Evolutionary conservation across 1,140 invertebrate genomes (phyloP), one percentile per base, ranked within the genome.

Genomic region (Ctenoplectra terminalis): DNA sequence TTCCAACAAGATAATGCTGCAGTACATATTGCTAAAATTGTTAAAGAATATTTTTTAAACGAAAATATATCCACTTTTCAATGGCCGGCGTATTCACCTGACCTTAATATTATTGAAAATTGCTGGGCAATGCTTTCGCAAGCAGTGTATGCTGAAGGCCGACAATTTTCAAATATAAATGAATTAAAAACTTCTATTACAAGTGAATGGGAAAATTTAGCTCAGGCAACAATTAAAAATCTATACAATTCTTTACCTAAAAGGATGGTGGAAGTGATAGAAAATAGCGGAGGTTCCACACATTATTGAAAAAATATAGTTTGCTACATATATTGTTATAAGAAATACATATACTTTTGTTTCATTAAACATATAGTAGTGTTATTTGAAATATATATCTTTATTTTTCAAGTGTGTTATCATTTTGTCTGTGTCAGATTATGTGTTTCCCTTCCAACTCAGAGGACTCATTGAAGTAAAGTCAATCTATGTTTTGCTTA

Each of bases 101-200:
- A 34, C 50, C 6, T 70, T 4, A 70, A 54, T 54, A 37, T 54
- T 0, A 70, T 54, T 13, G 29, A 70, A 13, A 69, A 54, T n/a
- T 52, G 31, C 9, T 69, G 66, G 29, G 31, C 5, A 31, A 20
- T 50, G 17, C 29, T 66, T 3, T 46, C 63, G 3, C 23, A 17
- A 66, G 63, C 43, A 46, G 43, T 66, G n/a, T 66, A 66, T 66
- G 5, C 40, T 29, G n/a, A 48, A 66, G 40, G 11, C 40, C n/a
- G n/a, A 48, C 26, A 48, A 66, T 66, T 66, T 48, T 46, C 40
- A 29, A 66, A 66, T 48, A 66, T 66, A 46, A 66, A 66, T 66
- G n/a, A 66, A 26, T 46, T 66, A 66, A 66, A 66, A 66, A 66
- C 23, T 13, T 48, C 40, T 17, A 26, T 46, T 66, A 13, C 7